These are phyloP conservation scores for Tillus elongatus DNA, from an alignment of 2,888 invertebrate genomes.

Conservation along the genomic window DNA sequence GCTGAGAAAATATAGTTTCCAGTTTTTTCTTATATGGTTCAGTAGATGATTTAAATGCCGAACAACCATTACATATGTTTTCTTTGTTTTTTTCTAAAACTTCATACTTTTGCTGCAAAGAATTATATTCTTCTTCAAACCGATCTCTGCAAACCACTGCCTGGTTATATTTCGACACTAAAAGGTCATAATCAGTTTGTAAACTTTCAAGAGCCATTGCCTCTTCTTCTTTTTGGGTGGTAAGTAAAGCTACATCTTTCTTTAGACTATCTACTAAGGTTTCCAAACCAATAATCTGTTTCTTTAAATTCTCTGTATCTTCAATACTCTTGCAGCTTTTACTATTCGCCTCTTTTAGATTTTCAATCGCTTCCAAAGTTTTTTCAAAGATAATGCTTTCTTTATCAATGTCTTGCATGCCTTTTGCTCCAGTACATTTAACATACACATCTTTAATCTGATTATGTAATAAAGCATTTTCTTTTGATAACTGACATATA, in stretches of 20 bases:
- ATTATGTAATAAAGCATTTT: too few species aligned
- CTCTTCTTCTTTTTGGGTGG: slow-evolving; percentile 8
- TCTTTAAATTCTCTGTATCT: neutral
- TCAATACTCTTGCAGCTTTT: too few species aligned
- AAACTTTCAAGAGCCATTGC: slow-evolving; percentile 13
- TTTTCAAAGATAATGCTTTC: too few species aligned
- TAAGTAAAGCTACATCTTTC: neutral
- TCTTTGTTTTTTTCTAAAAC: slow-evolving; percentile 21
- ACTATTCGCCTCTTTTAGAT: too few species aligned
- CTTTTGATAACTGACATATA: too few species aligned
- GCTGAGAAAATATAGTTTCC: slow-evolving; percentile 19
- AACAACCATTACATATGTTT: slow-evolving; percentile 19
- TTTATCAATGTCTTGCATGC: too few species aligned
- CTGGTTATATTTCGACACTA: neutral
- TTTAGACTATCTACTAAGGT: neutral
- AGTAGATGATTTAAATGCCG: slow-evolving; percentile 19
- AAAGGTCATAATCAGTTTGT: neutral
- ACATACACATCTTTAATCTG: too few species aligned
- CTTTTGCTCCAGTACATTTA: too few species aligned
- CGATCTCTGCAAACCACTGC: too few species aligned
- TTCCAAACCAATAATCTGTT: neutral
- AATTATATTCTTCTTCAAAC: too few species aligned
- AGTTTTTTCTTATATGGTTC: slow-evolving; percentile 16
- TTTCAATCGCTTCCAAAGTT: too few species aligned
- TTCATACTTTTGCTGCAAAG: slow-evolving; percentile 21